Evolutionary conservation across 2,888 invertebrate species (phyloP), one percentile per base, ranked within the genome.

Genomic region (Thereva nobilitata): DNA sequence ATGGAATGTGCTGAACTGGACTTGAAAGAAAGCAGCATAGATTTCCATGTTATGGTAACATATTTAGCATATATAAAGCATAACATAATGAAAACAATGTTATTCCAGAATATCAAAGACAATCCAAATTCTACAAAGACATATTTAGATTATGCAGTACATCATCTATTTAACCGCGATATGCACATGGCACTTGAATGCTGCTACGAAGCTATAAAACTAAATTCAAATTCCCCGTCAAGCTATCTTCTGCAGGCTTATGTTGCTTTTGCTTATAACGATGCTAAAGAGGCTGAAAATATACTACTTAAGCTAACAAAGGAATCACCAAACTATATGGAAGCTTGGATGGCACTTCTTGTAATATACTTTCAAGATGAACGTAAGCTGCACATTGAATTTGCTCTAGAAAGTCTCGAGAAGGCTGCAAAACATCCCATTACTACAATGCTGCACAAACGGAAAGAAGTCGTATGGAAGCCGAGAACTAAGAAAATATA

Each of bases 61-160:
- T 2, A 23, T 23, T 23, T 23, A 23, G 23, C 23, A 23, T 23
- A 23, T 23, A 23, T 23, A 1, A 23, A 1, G 23, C 23, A 23
- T 23, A 23, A 2, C 2, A 23, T 23, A 23, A 23, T 23, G 23
- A 23, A 23, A 23, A 23, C 23, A 23, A 23, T 23, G 23, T 40
- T 52, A 12, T 64, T 67, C n/a, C n/a, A 70, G 69, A 67, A 70
- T 47, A 55, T 70, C 5, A 47, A 41, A 35, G 67, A 70, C 40
- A 40, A 53, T 9, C 9, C 37, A 4, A 40, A 40, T 7, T 52
- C 40, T n/a, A 10, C 66, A 4, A 7, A 40, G 35, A 23, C 44
- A 5, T 63, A 56, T 23, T 34, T 67, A n/a, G 53, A 61, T 49
- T 67, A 59, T 34, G 66, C 67, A 10, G 47, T 70, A 2, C 53